Percentiles rank a stretch among this genome's conserved stretches.
Conservation (phyloP, 2,888 invertebrate species). For the Prosopocoilus inquinatus region DNA sequence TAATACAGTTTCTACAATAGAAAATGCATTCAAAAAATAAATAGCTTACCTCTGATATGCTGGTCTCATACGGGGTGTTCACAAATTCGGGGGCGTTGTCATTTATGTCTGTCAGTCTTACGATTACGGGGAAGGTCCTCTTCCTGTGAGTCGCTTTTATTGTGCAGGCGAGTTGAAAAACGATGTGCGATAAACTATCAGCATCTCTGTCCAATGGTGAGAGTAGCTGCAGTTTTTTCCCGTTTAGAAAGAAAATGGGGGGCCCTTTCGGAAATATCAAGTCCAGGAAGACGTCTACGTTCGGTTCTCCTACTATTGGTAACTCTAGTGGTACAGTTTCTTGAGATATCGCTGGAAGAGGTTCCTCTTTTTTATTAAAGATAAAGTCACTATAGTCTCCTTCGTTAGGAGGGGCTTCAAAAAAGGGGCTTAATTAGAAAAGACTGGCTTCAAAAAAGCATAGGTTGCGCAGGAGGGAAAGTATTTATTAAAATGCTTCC, state of each 20-base stretch:
- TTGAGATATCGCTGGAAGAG: slow-evolving; percentile 74
- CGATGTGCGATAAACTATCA: slow-evolving; percentile 82
- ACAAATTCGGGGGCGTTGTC: slow-evolving; percentile 85
- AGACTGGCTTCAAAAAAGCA: not conserved
- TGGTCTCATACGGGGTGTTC: slow-evolving; percentile 79
- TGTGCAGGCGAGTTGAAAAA: slow-evolving; percentile 83
- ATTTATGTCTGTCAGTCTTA: slow-evolving; percentile 86
- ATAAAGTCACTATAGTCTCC: too few species aligned
- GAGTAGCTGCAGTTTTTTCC: slow-evolving; percentile 75
- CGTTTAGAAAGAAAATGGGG: slow-evolving; percentile 76
- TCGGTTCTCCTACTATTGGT: slow-evolving; percentile 81
- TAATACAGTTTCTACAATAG: too few species aligned
- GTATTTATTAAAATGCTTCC: too few species aligned
- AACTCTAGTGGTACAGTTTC: slow-evolving; percentile 76
- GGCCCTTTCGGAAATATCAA: slow-evolving; percentile 78
- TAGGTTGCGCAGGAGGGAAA: not conserved
- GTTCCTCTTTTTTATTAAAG: not conserved
- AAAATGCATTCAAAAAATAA: slow-evolving; percentile 16
- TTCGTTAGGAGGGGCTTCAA: too few species aligned
- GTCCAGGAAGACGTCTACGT: slow-evolving; percentile 73
- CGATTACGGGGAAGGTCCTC: slow-evolving; percentile 83
- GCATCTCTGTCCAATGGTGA: slow-evolving; percentile 83
- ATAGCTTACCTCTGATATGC: slow-evolving; percentile 84
- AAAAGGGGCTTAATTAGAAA: not conserved
- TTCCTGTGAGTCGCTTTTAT: slow-evolving; percentile 76